A percentile compares a stretch with the other conserved stretches of the same genome.
Evolutionary conservation across 2,797 vertebrate species (phyloP).

Genomic region (Leptodactylus fallax): DNA sequence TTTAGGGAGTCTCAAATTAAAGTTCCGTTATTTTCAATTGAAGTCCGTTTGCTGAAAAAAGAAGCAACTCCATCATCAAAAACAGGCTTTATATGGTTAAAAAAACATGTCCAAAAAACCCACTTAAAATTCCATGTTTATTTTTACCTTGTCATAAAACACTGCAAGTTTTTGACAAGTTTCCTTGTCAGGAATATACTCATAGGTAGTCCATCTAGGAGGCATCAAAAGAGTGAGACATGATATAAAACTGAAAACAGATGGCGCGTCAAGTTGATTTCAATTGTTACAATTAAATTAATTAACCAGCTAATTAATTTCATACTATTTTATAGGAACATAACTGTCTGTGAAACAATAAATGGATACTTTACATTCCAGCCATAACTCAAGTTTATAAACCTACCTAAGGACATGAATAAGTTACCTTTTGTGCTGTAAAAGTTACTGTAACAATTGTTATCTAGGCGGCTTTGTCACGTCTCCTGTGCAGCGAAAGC

Average conservation of each 20-base stretch:
- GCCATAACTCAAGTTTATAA: constrained; percentile 17
- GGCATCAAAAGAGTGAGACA: background rate
- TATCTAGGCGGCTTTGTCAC: constrained; percentile 42
- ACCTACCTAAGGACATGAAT: constrained; percentile 15
- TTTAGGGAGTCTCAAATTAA: no score
- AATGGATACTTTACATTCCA: constrained; percentile 13
- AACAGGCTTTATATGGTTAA: no score
- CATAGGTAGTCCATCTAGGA: background rate
- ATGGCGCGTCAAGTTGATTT: background rate
- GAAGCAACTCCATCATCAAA: no score
- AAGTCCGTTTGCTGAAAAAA: no score
- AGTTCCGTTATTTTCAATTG: no score
- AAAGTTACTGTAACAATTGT: constrained; percentile 35
- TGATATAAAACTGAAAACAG: background rate
- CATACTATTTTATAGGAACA: background rate
- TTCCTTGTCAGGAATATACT: no score
- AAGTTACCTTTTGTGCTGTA: constrained; percentile 37
- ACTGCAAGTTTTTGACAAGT: no score
- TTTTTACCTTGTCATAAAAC: no score
- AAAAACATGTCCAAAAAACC: no score
- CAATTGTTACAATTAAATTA: background rate
- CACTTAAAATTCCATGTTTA: no score
- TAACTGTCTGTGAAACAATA: background rate
- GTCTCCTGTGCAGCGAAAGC: background rate
- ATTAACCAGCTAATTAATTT: constrained; percentile 6